Percentiles rank a stretch among this genome's conserved stretches.
Evolutionary conservation across 2,113 vertebrate species (phyloP).

Genomic region (Neoarius graeffei): DNA sequence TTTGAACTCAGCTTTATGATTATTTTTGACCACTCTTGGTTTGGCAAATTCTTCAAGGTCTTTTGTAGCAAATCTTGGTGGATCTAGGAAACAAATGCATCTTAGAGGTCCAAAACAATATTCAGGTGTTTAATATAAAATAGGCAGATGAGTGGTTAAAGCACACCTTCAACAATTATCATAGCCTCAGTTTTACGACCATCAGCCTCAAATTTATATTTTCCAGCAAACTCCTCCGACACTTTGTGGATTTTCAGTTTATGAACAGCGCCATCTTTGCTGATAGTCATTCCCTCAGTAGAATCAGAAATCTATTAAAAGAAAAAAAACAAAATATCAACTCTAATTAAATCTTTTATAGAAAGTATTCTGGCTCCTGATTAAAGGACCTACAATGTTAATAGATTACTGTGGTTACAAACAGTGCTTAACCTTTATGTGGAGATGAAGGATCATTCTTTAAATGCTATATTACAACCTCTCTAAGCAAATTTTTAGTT

Average conservation of each 20-base stretch:
- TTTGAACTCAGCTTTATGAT: slow-evolving; percentile 76
- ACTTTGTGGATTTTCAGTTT: slow-evolving; percentile 77
- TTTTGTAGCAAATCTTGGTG: slow-evolving; percentile 77
- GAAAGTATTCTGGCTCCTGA: background rate
- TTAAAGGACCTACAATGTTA: background rate
- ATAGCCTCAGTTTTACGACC: slow-evolving; percentile 73
- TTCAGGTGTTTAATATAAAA: background rate
- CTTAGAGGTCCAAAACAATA: background rate
- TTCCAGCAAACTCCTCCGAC: slow-evolving; percentile 77
- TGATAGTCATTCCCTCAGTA: slow-evolving; percentile 71
- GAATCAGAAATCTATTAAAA: slow-evolving; percentile 69
- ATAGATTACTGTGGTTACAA: background rate
- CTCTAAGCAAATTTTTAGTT: background rate
- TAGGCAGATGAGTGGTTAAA: background rate
- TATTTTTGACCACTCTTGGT: slow-evolving; percentile 78
- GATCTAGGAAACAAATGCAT: slow-evolving; percentile 69
- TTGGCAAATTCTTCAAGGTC: slow-evolving; percentile 70
- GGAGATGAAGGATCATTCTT: background rate
- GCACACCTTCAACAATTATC: slow-evolving; percentile 74
- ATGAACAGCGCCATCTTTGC: slow-evolving; percentile 78
- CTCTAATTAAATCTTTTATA: background rate
- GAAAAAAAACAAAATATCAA: background rate
- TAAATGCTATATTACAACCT: background rate
- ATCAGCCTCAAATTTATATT: slow-evolving; percentile 84
- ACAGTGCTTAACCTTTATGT: background rate